Evolutionary conservation across 1,140 invertebrate genomes (phyloP).

Genomic region (Hycleus phaleratus): DNA sequence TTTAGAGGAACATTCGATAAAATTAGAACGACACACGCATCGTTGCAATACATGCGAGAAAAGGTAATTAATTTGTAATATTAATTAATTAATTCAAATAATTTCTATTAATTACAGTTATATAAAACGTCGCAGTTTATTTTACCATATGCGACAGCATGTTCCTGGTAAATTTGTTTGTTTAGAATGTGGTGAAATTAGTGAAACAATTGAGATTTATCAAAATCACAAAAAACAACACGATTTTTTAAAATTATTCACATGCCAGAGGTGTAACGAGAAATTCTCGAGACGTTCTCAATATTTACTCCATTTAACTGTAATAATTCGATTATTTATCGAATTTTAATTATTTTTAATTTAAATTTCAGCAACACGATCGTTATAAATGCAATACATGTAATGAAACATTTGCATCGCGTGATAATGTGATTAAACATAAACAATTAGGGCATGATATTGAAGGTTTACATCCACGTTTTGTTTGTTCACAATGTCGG

Average conservation of each 20-base stretch:
- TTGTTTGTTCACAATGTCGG: conserved; percentile 15
- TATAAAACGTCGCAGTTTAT: conserved; percentile 36
- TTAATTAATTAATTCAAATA: conserved; percentile 16
- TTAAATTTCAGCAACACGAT: conserved; percentile 34
- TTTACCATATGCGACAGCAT: conserved; percentile 38
- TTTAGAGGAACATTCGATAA: conserved; percentile 33
- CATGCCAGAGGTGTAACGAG: conserved; percentile 37
- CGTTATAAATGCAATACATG: conserved; percentile 39
- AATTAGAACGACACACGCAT: conserved; percentile 15
- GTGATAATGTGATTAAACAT: conserved; percentile 30
- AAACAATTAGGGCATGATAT: conserved; percentile 17
- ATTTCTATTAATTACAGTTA: conserved; percentile 31
- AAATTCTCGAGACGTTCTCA: conserved; percentile 39
- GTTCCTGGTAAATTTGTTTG: conserved; percentile 37
- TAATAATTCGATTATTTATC: not conserved
- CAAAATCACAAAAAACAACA: conserved; percentile 33
- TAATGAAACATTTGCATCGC: conserved; percentile 37
- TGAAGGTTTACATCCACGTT: conserved; percentile 15
- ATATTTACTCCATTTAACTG: conserved; percentile 37
- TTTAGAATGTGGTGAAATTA: conserved; percentile 37
- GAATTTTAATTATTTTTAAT: too few species aligned
- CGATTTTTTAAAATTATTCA: conserved; percentile 35
- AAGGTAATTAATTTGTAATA: conserved; percentile 34
- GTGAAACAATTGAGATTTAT: conserved; percentile 29
- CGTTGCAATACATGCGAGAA: conserved; percentile 31